These are phyloP conservation scores for Ricordea florida DNA, from an alignment of 92 coral and sea anemone genomes.

Conservation along the genomic window DNA sequence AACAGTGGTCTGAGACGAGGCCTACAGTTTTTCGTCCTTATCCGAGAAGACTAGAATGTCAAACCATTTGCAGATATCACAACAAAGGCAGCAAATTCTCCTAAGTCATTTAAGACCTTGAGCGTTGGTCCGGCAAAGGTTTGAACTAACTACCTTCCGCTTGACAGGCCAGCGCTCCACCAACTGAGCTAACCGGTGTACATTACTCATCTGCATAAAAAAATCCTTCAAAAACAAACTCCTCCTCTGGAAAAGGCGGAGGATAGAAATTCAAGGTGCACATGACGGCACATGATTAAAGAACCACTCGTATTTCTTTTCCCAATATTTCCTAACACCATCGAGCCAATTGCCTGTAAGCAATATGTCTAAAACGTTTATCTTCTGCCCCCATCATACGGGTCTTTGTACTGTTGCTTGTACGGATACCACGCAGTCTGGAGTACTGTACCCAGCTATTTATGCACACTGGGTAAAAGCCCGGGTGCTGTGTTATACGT, in stretches of 20 bases:
- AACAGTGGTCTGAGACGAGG: too few relatives aligned
- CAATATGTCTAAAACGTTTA: slow-evolving; percentile 30
- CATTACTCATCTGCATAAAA: slow-evolving; percentile 29
- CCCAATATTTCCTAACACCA: slow-evolving; percentile 71
- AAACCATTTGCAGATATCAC: too few relatives aligned
- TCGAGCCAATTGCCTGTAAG: slow-evolving; percentile 53
- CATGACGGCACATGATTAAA: slow-evolving; percentile 68
- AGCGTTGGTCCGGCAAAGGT: too few relatives aligned
- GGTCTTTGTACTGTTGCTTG: slow-evolving; percentile 37
- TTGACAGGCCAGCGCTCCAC: too few relatives aligned
- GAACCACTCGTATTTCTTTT: slow-evolving; percentile 58
- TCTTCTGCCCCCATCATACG: slow-evolving; percentile 37
- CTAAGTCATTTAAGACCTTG: too few relatives aligned
- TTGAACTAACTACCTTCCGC: too few relatives aligned
- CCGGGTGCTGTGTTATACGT: slow-evolving; percentile 53
- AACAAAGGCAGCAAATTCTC: too few relatives aligned
- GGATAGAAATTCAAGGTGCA: slow-evolving; percentile 68
- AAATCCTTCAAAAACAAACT: slow-evolving; percentile 59
- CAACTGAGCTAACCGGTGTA: too few relatives aligned
- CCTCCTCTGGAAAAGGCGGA: slow-evolving; percentile 67
- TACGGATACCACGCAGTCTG: slow-evolving; percentile 46
- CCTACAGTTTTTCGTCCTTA: too few relatives aligned
- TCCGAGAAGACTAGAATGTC: too few relatives aligned
- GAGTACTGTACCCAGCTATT: slow-evolving; percentile 34
- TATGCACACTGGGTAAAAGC: slow-evolving; percentile 40